These are phyloP conservation scores for Stictocephala bisonia DNA, from an alignment of 2,888 invertebrate species.

Conservation along the genomic window DNA sequence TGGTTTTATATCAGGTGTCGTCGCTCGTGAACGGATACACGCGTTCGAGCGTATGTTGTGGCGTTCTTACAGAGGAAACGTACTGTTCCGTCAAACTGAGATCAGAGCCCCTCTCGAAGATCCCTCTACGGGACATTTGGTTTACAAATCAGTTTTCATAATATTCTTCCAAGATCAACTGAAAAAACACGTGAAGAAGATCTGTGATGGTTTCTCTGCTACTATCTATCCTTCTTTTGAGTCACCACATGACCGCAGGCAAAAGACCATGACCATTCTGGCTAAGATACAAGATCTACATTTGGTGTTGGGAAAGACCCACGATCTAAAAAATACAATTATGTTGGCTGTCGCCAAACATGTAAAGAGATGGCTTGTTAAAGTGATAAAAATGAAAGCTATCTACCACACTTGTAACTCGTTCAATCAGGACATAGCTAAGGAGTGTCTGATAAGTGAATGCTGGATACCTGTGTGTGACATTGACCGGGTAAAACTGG, in stretches of 20 bases:
- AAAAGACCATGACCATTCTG: conserved; percentile 99
- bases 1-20: conserved; percentile 98
- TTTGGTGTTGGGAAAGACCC: conserved; percentile 96
- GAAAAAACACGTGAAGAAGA: conserved; percentile 96
- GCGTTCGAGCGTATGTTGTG: conserved; percentile 98
- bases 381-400: conserved; percentile 98
- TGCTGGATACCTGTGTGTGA: conserved; percentile 95
- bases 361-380: conserved; percentile 98
- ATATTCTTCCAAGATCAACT: conserved; percentile 98
- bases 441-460: conserved; percentile 98
- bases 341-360: conserved; percentile 98
- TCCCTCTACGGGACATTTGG: conserved; percentile 92
- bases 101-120: conserved; percentile 94
- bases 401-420: conserved; percentile 98
- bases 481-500: conserved; percentile 91
- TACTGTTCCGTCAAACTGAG: conserved; percentile 95
- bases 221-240: conserved; percentile 99
- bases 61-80: conserved; percentile 97
- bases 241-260: conserved; percentile 95
- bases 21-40: conserved; percentile 92
- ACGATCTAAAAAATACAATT: conserved; percentile 97
- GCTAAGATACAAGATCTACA: conserved; percentile 98
- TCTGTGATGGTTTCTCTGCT: conserved; percentile 98
- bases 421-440: conserved; percentile 98
- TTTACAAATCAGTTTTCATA: conserved; percentile 97